Base-by-base conservation (phyloP, 2,888 invertebrate genomes). In the Scaptomyza reducta region DNA sequence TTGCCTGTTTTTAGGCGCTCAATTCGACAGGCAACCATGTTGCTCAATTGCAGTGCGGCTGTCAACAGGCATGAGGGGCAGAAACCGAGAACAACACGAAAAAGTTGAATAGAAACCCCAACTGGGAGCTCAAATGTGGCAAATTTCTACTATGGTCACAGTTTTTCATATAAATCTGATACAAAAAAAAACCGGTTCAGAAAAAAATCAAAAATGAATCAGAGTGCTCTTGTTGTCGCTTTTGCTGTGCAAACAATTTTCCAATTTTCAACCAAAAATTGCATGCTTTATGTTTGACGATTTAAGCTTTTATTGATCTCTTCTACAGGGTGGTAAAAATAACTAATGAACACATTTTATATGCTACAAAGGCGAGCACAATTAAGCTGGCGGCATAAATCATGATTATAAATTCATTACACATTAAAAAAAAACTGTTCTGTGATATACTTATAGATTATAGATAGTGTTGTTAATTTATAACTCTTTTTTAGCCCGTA, bases 11-110 rank as follows among this genome's bases (percentile, higher is more conserved):
- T 55, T 41, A 45, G 50, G 38, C 38, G 14, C 5, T 38, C 38
- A 4, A 25, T n/a, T 33, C 50, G 35, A 14, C 25, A 22, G 55
- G 9, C 25, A 14, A 13, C 18, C 22, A 16, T 35, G 25, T 64
- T 58, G 57, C 50, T 38, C 60, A 60, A 63, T 73, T 59, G 60
- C 60, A 44, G 60, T 57, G 44, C 38, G 47, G 14, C 61, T 57
- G 66, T 66, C 70, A 70, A 56, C 54, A 58, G 41, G 41, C 1
- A n/a, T 3, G 0, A n/a, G 13, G 7, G 44, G 13, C 2, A 9
- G 13, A 6, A 3, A 10, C 10, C 10, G 10, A 31, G 31, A 10
- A 31, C 10, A 31, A 10, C 31, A 31, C 31, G 11, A 41, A 41
- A 45, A 57, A 41, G 11, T 40, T 41, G 42, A 64, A 51, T 45